Base-by-base conservation (phyloP, 2,888 invertebrate genomes). In the Helleia helle region DNA sequence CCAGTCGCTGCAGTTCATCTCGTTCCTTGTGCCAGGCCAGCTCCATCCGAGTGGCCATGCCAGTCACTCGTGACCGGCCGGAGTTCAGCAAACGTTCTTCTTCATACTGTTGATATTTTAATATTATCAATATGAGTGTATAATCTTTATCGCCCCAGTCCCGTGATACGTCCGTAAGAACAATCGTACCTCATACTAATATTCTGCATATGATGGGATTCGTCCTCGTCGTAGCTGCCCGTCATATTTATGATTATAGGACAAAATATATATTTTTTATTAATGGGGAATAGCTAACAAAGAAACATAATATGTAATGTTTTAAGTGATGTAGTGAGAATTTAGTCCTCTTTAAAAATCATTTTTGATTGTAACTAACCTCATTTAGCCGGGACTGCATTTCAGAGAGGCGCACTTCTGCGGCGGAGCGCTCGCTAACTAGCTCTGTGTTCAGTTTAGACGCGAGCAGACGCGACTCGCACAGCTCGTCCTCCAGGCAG, bases 21-120 rank as follows among this genome's bases (percentile, higher is more conserved):
- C 96, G 87, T 71, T 96, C 96, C 65, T 95, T 96, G 61, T 95
- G 95, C 96, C 96, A 96, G 0, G 95, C 94, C 9, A 96, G 81
- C 66, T 96, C 96, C 88, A 96, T 90, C 39, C 93, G 90, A 1
- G 96, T 94, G 58, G 93, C 91, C 54, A 94, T 83, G 2, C 95
- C 96, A 0, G 94, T 93, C 48, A 95, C 91, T 61, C 95, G 92
- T 1, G 94, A 92, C 46, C 96, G 86, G 0, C 96, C 95, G 15
- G 93, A 92, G 9, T 91, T 90, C 17, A 96, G 80, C 39, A 95
- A 87, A 29, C 94, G 88, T 49, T 95, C 95, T 72, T 96, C 96
- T 71, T 96, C 96, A 58, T 95, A 88, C 90, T 92, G 57, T 8
- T n/a, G n/a, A n/a, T n/a, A n/a, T n/a, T n/a, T n/a, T n/a, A n/a